Conservation (phyloP, 2,113 vertebrate genomes). For the Aldabrachelys gigantea region DNA sequence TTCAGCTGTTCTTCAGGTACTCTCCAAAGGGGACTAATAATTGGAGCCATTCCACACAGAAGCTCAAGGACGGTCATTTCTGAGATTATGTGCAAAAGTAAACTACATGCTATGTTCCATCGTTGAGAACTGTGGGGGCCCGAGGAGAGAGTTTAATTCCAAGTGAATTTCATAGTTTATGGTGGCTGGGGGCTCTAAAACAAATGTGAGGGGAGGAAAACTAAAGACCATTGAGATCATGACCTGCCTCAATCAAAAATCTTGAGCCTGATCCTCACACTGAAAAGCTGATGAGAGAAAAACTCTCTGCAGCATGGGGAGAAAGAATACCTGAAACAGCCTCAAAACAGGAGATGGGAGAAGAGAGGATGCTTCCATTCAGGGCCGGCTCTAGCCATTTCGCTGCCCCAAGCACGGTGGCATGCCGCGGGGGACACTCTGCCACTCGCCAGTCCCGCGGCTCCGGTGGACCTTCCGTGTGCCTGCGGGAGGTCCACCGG, state of each 20-base stretch:
- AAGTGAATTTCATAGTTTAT: neutral
- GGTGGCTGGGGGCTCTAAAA: neutral
- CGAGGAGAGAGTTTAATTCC: neutral
- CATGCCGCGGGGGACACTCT: too few relatives aligned
- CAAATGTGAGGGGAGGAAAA: neutral
- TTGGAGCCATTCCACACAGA: conserved; percentile 11
- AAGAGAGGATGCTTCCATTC: neutral
- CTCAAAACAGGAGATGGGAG: neutral
- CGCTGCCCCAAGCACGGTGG: too few relatives aligned
- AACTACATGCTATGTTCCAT: neutral
- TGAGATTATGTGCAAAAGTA: neutral
- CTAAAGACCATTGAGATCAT: neutral
- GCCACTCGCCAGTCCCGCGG: too few relatives aligned
- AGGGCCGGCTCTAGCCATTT: too few relatives aligned
- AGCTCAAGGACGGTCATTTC: neutral
- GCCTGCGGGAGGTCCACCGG: too few relatives aligned
- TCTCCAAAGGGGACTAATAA: conserved; percentile 17
- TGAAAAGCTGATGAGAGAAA: neutral
- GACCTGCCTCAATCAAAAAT: neutral
- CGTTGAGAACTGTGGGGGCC: neutral
- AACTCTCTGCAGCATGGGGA: neutral
- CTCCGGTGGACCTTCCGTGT: too few relatives aligned
- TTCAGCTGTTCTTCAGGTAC: neutral
- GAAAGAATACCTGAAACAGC: neutral
- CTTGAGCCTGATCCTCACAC: neutral